These are phyloP conservation scores for Mesochorus sp. DNA, from an alignment of 2,888 invertebrate species.

Conservation along the genomic window DNA sequence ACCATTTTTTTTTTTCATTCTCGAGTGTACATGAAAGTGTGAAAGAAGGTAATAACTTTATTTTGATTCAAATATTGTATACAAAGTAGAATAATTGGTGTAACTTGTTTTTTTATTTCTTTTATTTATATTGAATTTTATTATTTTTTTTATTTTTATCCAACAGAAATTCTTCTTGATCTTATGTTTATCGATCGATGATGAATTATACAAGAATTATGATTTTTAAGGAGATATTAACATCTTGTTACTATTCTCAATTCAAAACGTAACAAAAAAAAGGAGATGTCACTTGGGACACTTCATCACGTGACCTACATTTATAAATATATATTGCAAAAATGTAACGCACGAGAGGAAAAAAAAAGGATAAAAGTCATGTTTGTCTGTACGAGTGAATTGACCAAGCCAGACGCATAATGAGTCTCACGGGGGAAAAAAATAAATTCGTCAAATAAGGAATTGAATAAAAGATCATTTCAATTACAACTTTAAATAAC, in stretches of 20 bases:
- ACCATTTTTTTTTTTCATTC: not conserved
- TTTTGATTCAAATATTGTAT: not conserved
- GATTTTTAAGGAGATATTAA: not conserved
- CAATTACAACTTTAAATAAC: not conserved
- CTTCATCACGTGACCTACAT: not conserved
- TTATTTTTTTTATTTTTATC: no score
- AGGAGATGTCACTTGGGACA: not conserved
- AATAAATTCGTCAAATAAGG: not conserved
- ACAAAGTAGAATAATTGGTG: not conserved
- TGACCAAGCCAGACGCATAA: not conserved
- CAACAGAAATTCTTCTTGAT: not conserved
- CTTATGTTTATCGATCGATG: not conserved
- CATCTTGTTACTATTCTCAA: slow-evolving; percentile 1
- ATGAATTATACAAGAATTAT: slow-evolving; percentile 5
- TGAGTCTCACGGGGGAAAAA: not conserved
- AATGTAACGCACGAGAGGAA: not conserved
- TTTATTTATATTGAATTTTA: not conserved
- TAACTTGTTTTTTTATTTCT: not conserved
- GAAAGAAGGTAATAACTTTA: not conserved
- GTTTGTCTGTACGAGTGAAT: slow-evolving; percentile 8
- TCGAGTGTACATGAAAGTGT: not conserved
- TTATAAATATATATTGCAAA: not conserved
- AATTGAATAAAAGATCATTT: not conserved
- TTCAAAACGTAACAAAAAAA: not conserved
- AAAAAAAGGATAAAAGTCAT: not conserved